These are phyloP conservation scores for Corvus hawaiiensis DNA, from an alignment of 2,113 vertebrate species.

Conservation along the genomic window DNA sequence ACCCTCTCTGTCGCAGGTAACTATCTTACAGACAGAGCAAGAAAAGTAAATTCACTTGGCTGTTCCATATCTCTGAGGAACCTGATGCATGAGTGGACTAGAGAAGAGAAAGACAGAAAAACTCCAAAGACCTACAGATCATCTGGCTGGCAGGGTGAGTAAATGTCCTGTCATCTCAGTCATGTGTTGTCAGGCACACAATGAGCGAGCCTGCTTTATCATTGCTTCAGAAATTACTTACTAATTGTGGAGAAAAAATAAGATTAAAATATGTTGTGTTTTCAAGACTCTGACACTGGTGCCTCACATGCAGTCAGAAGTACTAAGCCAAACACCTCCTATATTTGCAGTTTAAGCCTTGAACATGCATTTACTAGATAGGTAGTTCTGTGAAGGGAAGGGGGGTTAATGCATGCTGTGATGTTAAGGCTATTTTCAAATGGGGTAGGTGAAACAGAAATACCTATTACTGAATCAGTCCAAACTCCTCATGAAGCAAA, in stretches of 20 bases:
- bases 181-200: not conserved
- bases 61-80: not conserved
- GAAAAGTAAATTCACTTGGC: not conserved
- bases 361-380: not conserved
- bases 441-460: not conserved
- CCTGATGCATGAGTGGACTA: constrained; percentile 34
- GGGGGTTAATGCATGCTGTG: not conserved
- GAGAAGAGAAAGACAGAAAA: not conserved
- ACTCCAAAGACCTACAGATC: not conserved
- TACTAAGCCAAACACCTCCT: not conserved
- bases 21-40: not conserved
- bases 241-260: not conserved
- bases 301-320: not conserved
- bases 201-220: not conserved
- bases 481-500: not conserved
- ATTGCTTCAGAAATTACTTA: not conserved
- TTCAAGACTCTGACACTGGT: not conserved
- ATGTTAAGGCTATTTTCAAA: not conserved
- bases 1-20: constrained; percentile 12
- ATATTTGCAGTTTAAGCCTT: not conserved
- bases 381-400: not conserved
- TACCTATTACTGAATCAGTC: not conserved
- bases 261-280: not conserved
- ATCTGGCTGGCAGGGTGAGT: constrained; percentile 35
- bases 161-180: not conserved